A percentile compares a stretch with the other conserved stretches of the same genome.
Conservation (phyloP, 2,113 vertebrate species). For the Myotis lucifugus region DNA sequence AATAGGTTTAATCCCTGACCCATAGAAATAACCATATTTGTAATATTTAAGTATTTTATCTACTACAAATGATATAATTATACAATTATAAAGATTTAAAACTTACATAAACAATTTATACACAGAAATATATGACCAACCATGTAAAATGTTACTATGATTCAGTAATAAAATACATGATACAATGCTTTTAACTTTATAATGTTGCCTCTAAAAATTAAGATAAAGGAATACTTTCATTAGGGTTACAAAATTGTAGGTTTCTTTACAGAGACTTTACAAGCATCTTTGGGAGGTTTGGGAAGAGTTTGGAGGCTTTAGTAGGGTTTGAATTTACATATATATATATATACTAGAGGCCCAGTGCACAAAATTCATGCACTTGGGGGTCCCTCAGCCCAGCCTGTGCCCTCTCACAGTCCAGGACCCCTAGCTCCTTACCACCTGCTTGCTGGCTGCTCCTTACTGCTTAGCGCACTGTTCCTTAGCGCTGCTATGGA, state of each 20-base stretch:
- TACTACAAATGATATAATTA: constrained; percentile 8
- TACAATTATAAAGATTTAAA: background rate
- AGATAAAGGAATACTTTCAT: constrained; percentile 18
- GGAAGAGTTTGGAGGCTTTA: background rate
- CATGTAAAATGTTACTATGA: constrained; percentile 29
- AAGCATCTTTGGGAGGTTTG: background rate
- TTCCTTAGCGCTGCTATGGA: too few species aligned
- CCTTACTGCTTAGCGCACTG: too few species aligned
- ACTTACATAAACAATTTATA: constrained; percentile 5
- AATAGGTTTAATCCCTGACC: constrained; percentile 41
- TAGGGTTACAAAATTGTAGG: background rate
- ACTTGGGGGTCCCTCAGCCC: too few species aligned
- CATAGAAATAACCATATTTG: background rate
- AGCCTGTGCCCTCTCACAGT: too few species aligned
- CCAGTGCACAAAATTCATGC: too few species aligned
- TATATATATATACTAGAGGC: background rate
- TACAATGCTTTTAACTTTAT: constrained; percentile 4
- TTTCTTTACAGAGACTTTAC: constrained; percentile 47
- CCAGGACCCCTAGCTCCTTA: too few species aligned
- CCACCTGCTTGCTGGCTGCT: too few species aligned
- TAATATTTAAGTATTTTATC: constrained; percentile 37
- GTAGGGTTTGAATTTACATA: constrained; percentile 11
- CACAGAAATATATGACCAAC: constrained; percentile 15
- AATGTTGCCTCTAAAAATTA: constrained; percentile 29
- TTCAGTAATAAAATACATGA: constrained; percentile 1